Base-by-base conservation (phyloP, 2,888 invertebrate genomes). In the Eilema sororculum region DNA sequence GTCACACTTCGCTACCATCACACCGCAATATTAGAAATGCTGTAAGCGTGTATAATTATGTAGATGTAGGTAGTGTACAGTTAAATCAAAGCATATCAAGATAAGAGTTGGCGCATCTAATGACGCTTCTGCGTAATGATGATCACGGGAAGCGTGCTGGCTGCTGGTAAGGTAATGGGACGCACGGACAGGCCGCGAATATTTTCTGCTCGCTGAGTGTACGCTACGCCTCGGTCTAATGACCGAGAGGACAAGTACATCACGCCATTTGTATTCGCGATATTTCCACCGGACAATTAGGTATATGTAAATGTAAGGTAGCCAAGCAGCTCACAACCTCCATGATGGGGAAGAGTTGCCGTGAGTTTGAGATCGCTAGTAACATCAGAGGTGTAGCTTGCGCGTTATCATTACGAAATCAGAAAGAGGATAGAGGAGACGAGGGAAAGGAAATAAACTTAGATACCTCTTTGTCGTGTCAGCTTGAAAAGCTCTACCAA, bases 71-170 rank as follows among this genome's bases (percentile, higher is more conserved):
- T 62, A 52, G 64, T n/a, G 64, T 2, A 71, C 67, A 67, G 65
- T 62, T 59, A 68, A 46, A 24, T 66, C 69, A 57, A 71, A 68
- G 64, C 71, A 65, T 68, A 75, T 75, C 46, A n/a, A 68, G 46
- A 60, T 30, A 63, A 37, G 41, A 52, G 63, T 41, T 63, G 58
- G 60, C 64, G 63, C 52, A 62, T 70, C 61, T 69, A 73, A 73
- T 65, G 33, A 61, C 65, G 41, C 28, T 16, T 58, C 52, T 65
- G 28, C 61, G 28, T 67, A 30, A 52, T 61, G 41, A 58, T 33
- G 37, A 25, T 25, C 24, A 28, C 64, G 24, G 37, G 46, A 64
- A 52, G 64, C 58, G 58, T 22, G 60, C 60, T 28, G 57, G 57
- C 33, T 22, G 60, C 60, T 28, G 57, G 57, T 52, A 28, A 59